phyloP scores from a whole-genome alignment of 2,888 invertebrate species.

The Saturnia japonica region DNA sequence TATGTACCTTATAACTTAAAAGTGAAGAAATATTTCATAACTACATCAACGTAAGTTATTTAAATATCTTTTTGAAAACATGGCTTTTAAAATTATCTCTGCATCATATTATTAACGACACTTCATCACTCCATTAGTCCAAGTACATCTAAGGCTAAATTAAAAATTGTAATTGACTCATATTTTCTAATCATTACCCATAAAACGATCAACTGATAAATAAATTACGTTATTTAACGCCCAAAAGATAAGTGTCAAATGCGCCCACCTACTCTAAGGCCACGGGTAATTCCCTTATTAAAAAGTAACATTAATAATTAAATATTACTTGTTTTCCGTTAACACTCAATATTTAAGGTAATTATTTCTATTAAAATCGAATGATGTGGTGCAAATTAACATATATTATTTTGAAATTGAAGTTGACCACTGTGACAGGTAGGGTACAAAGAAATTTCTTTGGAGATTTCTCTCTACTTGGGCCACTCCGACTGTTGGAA shows the following conservation, averaged over 20 bases:
- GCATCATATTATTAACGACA: neutral
- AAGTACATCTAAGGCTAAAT: conserved; percentile 2
- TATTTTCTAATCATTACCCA: neutral
- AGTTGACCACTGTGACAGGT: no score
- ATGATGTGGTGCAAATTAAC: conserved; percentile 24
- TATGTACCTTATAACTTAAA: neutral
- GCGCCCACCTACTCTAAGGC: neutral
- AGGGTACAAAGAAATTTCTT: no score
- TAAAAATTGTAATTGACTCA: neutral
- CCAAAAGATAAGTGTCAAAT: conserved; percentile 14
- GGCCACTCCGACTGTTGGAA: no score
- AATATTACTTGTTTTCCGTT: conserved; percentile 33
- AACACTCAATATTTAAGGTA: conserved; percentile 28
- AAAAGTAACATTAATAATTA: conserved; percentile 32
- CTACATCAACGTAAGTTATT: neutral
- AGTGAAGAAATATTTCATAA: neutral
- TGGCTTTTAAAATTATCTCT: neutral
- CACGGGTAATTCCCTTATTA: conserved; percentile 10
- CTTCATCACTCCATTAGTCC: conserved; percentile 1
- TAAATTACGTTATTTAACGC: conserved; percentile 1
- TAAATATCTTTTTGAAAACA: neutral
- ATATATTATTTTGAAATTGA: no score
- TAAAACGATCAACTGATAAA: neutral
- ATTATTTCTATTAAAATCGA: conserved; percentile 49
- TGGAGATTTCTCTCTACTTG: no score